Conservation (phyloP, 2,888 invertebrate species). For the Leptura quadrifasciata region DNA sequence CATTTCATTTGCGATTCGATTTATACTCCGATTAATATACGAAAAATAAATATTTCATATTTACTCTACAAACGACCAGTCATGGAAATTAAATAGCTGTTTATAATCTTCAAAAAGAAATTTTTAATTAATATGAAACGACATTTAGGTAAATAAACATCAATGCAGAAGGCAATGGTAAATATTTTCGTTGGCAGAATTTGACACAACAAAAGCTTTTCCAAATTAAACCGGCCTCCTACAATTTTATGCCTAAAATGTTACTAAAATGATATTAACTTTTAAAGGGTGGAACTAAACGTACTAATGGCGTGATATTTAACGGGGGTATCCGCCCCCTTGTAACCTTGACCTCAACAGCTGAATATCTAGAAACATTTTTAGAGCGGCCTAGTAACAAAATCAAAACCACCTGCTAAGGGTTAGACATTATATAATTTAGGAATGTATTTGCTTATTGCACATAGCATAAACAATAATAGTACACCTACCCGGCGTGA, state of each 20-base stretch:
- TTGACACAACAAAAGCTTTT: neutral
- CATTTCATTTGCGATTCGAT: neutral
- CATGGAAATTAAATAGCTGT: neutral
- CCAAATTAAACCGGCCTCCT: neutral
- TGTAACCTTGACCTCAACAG: conserved; percentile 67
- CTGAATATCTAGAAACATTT: conserved; percentile 56
- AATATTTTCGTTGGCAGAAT: neutral
- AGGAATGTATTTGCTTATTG: conserved; percentile 23
- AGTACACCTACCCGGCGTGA: no score
- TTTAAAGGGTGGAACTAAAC: neutral
- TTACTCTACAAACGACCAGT: neutral
- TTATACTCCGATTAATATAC: neutral
- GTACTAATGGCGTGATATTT: conserved; percentile 18
- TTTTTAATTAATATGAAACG: neutral
- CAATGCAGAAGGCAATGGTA: neutral
- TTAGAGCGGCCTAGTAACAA: conserved; percentile 55
- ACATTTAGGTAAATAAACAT: no score
- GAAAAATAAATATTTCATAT: neutral
- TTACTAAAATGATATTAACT: neutral
- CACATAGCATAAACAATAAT: conserved; percentile 13
- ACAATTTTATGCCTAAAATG: neutral
- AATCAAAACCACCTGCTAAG: conserved; percentile 38
- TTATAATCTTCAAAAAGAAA: neutral
- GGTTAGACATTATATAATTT: conserved; percentile 4
- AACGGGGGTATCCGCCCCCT: conserved; percentile 63